A percentile compares a stretch with the other conserved stretches of the same genome.
These are phyloP conservation scores for Tyrannus savana DNA, from an alignment of 2,113 vertebrate genomes.

Conservation along the genomic window DNA sequence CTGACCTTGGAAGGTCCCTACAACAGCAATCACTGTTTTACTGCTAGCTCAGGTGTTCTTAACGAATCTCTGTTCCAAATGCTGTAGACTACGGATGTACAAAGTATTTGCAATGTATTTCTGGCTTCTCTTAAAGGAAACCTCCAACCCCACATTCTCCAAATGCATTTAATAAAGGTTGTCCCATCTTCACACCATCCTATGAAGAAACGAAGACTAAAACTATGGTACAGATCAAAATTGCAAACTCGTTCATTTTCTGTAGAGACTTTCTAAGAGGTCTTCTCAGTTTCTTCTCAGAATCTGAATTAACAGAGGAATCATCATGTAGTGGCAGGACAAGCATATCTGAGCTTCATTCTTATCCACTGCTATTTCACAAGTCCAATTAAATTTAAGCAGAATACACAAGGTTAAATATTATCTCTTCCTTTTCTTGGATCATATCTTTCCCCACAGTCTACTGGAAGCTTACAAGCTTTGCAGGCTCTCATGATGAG, in stretches of 20 bases:
- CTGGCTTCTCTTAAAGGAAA: neutral
- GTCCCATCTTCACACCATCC: neutral
- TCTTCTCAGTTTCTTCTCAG: neutral
- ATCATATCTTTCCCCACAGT: constrained; percentile 39
- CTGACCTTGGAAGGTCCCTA: neutral
- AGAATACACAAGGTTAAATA: constrained; percentile 33
- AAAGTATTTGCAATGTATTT: neutral
- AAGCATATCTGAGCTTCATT: neutral
- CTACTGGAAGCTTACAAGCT: constrained; percentile 41
- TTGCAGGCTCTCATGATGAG: constrained; percentile 44
- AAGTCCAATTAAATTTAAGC: neutral
- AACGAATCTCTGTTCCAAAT: neutral
- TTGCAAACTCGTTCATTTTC: neutral
- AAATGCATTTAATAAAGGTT: neutral
- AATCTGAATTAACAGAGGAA: neutral
- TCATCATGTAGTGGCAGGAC: neutral
- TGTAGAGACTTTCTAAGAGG: neutral
- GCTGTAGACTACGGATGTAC: neutral
- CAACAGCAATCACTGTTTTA: neutral
- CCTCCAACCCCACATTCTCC: neutral
- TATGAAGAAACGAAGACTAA: neutral
- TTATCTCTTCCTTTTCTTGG: constrained; percentile 49
- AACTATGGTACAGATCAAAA: neutral
- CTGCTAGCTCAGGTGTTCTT: neutral
- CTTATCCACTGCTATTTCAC: neutral